Base-by-base conservation (phyloP, 2,888 invertebrate species). In the Protophormia terraenovae region DNA sequence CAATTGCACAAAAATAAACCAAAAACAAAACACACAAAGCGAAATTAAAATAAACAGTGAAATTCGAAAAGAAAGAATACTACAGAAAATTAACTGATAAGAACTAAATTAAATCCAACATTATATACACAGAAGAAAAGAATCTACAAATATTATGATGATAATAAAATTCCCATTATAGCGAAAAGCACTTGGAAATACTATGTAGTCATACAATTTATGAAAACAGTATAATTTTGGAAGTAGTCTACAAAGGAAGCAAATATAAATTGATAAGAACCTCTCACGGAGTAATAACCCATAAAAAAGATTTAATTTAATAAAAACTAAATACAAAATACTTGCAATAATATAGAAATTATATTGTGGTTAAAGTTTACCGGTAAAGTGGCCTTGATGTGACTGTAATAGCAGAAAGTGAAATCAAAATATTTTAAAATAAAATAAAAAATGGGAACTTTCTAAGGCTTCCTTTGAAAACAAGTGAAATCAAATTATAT, bases 361-460 rank as follows among this genome's bases (percentile, higher is more conserved):
- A 50, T 16, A 47, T 75, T 69, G 58, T 32, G 38, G 22, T 47
- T 77, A 60, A 41, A 47, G 12, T 47, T 38, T 47, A 24, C 84
- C 84, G 80, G 84, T 62, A 72, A 76, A 80, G 22, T 75, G 66
- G 38, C 79, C 67, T 75, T 78, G 73, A 67, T 62, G 14, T 62
- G 50, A 62, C 10, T 62, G 50, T n/a, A 22, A 27, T 3, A 35
- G 10, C 38, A 50, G 24, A 50, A 71, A 53, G 53, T 62, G 62
- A 58, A 78, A 50, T 38, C 8, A n/a, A 29, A n/a, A 8, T 38
- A 41, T 24, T 66, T 45, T 8, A 24, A 19, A 35, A 32, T 14
- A 19, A 50, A 47, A 29, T 4, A 50, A 19, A 60, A 58, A 47
- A 47, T 47, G 29, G 19, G 19, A 29, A 64, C 10, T 64, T 71